Evolutionary conservation across 2,888 invertebrate species (phyloP), one percentile per base, ranked within the genome.

Genomic region (Heliconius cydno): DNA sequence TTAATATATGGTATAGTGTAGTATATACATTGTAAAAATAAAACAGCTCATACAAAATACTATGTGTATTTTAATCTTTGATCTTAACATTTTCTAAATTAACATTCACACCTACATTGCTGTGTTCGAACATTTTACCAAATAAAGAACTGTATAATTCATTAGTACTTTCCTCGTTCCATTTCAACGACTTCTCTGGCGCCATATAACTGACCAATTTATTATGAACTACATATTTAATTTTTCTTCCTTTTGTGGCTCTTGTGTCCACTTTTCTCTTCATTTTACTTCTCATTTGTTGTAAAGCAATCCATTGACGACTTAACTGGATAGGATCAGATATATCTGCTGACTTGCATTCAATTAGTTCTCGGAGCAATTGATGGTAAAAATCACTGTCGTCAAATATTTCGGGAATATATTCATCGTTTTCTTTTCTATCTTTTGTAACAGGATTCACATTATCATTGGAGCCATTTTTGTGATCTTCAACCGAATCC

Each of bases 361-460:
- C 98, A 83, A 99, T 99, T 65, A 99, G 94, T 90, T 99, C 99
- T 82, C 98, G 95, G 68, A 99, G 93, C 78, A 99, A 95, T 87
- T 98, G 98, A 91, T 99, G 99, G 91, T 99, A 99, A 90, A 99
- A 99, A 89, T 99, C 99, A 86, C 98, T 98, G 88, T 99, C 99
- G 90, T 99, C 99, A 93, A 98, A 99, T 86, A 99, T 98, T 92
- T 99, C 98, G 0, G 95, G 87, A 87, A 98, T 97, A 83, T 96
- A 96, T 85, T 97, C 96, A 84, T 96, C 96, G 80, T 92, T 88
- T 75, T 94, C 92, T 84, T 92, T 92, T n/a, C 92, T 87, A 75
- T 89, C 88, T 84, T 85, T 90, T 28, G 83, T 86, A 5, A 86
- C 83, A 1, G 85, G 86, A 78, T 89, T 91, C 12, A 84, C 38